These are phyloP conservation scores for Anguilla megastoma DNA, from an alignment of 2,797 vertebrate genomes.

Conservation along the genomic window DNA sequence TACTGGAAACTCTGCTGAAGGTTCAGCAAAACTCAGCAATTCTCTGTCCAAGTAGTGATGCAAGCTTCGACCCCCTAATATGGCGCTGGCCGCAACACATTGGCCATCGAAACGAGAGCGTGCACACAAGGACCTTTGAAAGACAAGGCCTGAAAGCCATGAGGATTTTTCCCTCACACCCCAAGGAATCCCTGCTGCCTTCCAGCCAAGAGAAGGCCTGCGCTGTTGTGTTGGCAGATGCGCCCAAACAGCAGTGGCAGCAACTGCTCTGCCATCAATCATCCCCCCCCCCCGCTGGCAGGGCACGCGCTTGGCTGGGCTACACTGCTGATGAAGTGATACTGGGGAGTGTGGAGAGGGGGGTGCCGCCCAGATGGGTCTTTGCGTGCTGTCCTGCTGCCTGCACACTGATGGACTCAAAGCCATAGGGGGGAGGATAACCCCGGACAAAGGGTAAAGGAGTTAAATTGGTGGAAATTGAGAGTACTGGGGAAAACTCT, in stretches of 20 bases:
- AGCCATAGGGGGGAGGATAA: background rate
- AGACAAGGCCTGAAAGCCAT: conserved; percentile 14
- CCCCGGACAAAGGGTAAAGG: conserved; percentile 5
- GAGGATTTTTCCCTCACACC: background rate
- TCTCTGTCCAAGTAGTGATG: background rate
- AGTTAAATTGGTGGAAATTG: conserved; percentile 21
- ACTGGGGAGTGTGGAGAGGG: background rate
- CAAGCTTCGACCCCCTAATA: background rate
- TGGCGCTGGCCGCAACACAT: background rate
- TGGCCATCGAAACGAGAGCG: background rate
- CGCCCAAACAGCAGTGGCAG: background rate
- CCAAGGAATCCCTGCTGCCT: background rate
- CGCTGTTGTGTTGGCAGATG: conserved; percentile 27
- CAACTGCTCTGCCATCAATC: conserved; percentile 26
- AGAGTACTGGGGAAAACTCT: conserved; percentile 3
- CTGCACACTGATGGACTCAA: background rate
- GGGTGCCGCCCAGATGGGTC: background rate
- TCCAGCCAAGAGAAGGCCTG: conserved; percentile 1
- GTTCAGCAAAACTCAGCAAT: background rate
- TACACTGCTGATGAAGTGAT: background rate
- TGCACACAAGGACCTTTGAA: conserved; percentile 27
- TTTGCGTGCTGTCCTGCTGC: background rate
- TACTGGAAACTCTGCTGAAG: background rate
- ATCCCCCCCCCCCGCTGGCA: conserved; percentile 5
- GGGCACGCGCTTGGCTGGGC: conserved; percentile 10